These are phyloP conservation scores for Tenthredo livida DNA, from an alignment of 2,888 invertebrate species.

Conservation along the genomic window DNA sequence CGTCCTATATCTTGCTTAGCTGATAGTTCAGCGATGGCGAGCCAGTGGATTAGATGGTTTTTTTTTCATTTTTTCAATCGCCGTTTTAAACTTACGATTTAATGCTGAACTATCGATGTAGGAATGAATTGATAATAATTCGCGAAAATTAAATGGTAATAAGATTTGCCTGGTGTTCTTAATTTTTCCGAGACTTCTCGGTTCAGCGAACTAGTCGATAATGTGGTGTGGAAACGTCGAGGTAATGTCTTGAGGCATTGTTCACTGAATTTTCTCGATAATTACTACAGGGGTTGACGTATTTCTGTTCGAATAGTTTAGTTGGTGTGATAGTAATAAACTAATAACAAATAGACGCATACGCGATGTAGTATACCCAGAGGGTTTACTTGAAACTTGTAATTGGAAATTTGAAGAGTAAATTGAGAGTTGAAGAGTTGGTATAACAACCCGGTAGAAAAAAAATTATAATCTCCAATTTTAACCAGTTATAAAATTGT, in stretches of 20 bases:
- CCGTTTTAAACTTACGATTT: too few relatives aligned
- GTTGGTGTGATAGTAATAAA: not conserved
- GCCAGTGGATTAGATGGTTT: too few relatives aligned
- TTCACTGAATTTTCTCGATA: slow-evolving; percentile 3
- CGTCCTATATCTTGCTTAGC: too few relatives aligned
- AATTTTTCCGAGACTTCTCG: not conserved
- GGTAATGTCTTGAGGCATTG: not conserved
- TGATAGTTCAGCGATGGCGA: too few relatives aligned
- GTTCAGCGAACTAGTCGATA: not conserved
- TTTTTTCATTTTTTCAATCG: too few relatives aligned
- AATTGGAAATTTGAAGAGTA: slow-evolving; percentile 7
- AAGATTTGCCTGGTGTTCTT: not conserved
- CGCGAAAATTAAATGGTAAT: not conserved
- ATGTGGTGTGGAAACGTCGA: not conserved
- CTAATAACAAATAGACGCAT: not conserved
- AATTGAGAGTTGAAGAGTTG: not conserved
- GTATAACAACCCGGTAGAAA: not conserved
- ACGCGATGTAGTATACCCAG: not conserved
- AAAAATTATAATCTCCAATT: not conserved
- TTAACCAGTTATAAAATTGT: slow-evolving; percentile 4
- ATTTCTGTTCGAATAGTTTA: not conserved
- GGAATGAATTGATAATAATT: not conserved
- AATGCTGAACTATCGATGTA: not conserved
- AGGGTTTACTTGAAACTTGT: not conserved
- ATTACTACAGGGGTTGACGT: not conserved